Evolutionary conservation across 2,888 invertebrate species (phyloP).

Genomic region (Melanargia galathea): DNA sequence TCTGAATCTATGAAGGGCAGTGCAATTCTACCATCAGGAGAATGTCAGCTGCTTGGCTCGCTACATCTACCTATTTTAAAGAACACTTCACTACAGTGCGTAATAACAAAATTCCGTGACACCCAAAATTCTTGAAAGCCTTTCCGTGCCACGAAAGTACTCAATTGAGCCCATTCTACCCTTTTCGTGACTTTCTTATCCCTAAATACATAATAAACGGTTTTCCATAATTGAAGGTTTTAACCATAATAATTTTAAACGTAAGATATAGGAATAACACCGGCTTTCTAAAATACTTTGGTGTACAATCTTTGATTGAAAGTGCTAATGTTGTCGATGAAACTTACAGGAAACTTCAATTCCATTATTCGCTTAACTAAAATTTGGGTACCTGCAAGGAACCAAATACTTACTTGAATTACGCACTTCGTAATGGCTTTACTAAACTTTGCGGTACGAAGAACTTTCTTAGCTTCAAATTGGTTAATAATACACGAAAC

Average conservation of each 20-base stretch:
- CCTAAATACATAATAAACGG: slow-evolving; percentile 22
- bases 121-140: slow-evolving; percentile 23
- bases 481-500: background rate
- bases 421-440: background rate
- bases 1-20: background rate
- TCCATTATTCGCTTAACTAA: background rate
- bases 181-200: slow-evolving; percentile 30
- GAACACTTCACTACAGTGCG: background rate
- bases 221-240: background rate
- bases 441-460: background rate
- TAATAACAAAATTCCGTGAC: slow-evolving; percentile 2
- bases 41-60: background rate
- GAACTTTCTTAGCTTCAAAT: slow-evolving; percentile 3
- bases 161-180: slow-evolving; percentile 26
- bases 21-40: too few relatives aligned
- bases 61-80: background rate
- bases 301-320: background rate
- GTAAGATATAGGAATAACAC: too few relatives aligned
- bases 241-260: slow-evolving; percentile 4
- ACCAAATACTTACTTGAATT: background rate
- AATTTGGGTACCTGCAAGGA: background rate
- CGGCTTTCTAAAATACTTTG: background rate
- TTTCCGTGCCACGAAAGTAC: slow-evolving; percentile 30
- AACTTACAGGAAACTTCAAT: background rate
- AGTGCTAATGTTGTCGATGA: background rate